phyloP scores from a whole-genome alignment of 2,888 invertebrate species.

The Psococerastis gibbosa region DNA sequence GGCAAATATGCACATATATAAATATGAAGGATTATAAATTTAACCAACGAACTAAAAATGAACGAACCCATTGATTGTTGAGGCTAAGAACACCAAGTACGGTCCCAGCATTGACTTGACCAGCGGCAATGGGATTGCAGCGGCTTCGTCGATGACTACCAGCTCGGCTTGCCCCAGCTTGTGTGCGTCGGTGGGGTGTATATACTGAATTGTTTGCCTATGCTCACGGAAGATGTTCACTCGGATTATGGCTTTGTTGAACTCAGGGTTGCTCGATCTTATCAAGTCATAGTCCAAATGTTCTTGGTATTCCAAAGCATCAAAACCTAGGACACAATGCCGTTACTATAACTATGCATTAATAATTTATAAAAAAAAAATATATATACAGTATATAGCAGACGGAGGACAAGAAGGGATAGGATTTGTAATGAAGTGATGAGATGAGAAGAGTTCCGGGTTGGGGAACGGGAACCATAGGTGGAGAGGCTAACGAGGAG shows the following conservation, averaged over 20 bases:
- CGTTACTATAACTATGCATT: constrained; percentile 8
- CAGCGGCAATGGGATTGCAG: constrained; percentile 88
- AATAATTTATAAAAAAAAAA: not conserved
- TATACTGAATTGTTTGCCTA: constrained; percentile 92
- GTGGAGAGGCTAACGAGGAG: too few species aligned
- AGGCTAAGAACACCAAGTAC: constrained; percentile 85
- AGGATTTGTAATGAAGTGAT: too few species aligned
- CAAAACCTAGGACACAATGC: constrained; percentile 40
- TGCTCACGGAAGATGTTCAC: constrained; percentile 82
- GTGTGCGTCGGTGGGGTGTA: constrained; percentile 78
- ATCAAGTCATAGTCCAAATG: constrained; percentile 89
- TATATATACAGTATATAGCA: constrained; percentile 10
- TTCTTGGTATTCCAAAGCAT: constrained; percentile 85
- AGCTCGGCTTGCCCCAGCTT: constrained; percentile 85
- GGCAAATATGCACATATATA: too few species aligned
- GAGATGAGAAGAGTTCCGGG: too few species aligned
- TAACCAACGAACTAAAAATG: not conserved
- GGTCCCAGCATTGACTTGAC: constrained; percentile 80
- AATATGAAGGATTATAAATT: not conserved
- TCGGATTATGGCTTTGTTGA: constrained; percentile 87
- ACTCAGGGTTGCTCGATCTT: constrained; percentile 88
- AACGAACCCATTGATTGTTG: constrained; percentile 74
- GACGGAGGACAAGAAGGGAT: too few species aligned
- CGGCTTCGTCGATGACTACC: constrained; percentile 94
- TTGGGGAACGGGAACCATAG: too few species aligned